Base-by-base conservation (phyloP, 2,888 invertebrate species). In the Cylloceria caligata region DNA sequence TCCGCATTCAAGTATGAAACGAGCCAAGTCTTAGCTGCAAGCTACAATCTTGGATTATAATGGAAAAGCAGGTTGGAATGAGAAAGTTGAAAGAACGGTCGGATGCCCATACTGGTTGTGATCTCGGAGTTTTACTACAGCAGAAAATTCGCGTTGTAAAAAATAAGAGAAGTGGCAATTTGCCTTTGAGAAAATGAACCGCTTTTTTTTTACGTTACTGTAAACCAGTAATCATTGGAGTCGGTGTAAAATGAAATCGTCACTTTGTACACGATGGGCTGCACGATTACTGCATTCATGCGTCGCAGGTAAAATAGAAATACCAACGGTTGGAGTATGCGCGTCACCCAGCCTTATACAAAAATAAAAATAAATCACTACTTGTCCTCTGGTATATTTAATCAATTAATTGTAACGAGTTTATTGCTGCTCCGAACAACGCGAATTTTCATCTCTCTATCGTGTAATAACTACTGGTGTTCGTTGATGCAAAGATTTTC, bases 351-450 rank as follows among this genome's bases (percentile, higher is more conserved):
- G 45, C n/a, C 1, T 42, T 30, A 16, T 27, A 34, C 21, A 45
- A 36, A 47, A 34, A 45, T 55, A 65, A 30, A 19, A 47, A 68
- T 55, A 64, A 68, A 81, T 72, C 57, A 73, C 67, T 67, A n/a
- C n/a, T 36, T 39, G 45, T n/a, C n/a, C 55, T 30, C 30, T 6
- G 11, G 16, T 71, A 42, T 24, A 55, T 42, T 27, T 16, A 39
- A 9, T 2, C 64, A 71, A 60, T 19, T 52, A 45, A 55, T 72
- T 64, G 67, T 24, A 64, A 73, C 67, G 36, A 49, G 47, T 62
- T 73, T 60, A 65, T 52, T 30, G 42, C 60, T 11, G 16, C n/a
- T 11, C 27, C 45, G 67, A 42, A 39, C 57, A 45, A 45, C 47
- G 19, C n/a, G 49, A 72, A 60, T 71, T 57, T 67, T 76, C 42